Base-by-base conservation (phyloP, 2,888 invertebrate genomes). In the Scaptomyza polygonia region DNA sequence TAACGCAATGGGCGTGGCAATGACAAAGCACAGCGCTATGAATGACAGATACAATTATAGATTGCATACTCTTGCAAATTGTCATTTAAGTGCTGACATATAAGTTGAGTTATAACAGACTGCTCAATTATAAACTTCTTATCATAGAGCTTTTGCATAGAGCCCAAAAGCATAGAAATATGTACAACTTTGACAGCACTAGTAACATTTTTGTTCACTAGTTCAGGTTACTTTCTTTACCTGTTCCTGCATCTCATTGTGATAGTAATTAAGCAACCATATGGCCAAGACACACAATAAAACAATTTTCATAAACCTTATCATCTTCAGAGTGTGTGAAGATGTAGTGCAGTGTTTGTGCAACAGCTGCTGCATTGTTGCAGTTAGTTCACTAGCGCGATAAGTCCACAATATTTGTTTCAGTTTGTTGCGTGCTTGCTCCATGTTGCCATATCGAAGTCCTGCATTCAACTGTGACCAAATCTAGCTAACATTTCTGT, bases 1-100 rank as follows among this genome's bases (percentile, higher is more conserved):
- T 89, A 90, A 0, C 89, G 84, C 25, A 90, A 12, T 5, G 74
- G 18, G n/a, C 85, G 82, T 7, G 90, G 90, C 49, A 90, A 43
- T n/a, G 73, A 63, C 7, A 91, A 49, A 2, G 66, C 58, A 54
- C 91, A 91, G 18, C 72, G 68, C 88, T 87, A 5, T 12, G 8
- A 45, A 40, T 4, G 0, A 47, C 11, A 21, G 2, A 18, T 9
- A 9, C 3, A 2, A 1, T 43, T 29, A 25, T 0, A 1, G 5
- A 47, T 12, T 1, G 30, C 7, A 16, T 29, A 12, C 1, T 21
- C 16, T 16, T 2, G 29, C 29, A 18, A 30, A 47, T 7, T 14
- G 14, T 0, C 7, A 18, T 18, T 12, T 2, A 48, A 18, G 8
- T 18, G 18, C 16, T 7, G 30, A 11, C 12, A 9, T 5, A 16